Evolutionary conservation across 2,888 invertebrate species (phyloP).

Genomic region (Clivina fossor): DNA sequence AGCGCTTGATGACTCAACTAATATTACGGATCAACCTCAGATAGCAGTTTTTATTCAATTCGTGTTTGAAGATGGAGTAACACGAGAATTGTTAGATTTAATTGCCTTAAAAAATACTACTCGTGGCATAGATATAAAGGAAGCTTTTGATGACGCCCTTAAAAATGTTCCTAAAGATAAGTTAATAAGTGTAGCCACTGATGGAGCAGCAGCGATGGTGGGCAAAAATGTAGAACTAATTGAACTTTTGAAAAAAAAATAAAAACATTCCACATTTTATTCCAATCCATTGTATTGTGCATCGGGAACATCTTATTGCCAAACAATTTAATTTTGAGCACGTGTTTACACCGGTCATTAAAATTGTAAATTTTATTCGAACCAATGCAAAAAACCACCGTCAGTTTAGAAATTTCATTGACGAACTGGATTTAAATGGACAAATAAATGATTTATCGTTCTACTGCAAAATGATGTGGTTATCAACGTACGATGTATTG

Average conservation of each 20-base stretch:
- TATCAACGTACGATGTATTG: conserved; percentile 15
- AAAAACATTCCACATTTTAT: conserved; percentile 10
- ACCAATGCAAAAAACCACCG: conserved; percentile 16
- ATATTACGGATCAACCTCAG: conserved; percentile 14
- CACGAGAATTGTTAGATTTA: conserved; percentile 17
- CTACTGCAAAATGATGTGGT: conserved; percentile 13
- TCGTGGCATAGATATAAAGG: conserved; percentile 16
- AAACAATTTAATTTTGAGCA: conserved; percentile 16
- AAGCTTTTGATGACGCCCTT: conserved; percentile 1
- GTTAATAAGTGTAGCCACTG: conserved; percentile 1
- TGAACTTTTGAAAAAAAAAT: conserved; percentile 19
- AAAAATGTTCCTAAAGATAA: conserved; percentile 2
- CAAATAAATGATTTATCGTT: conserved; percentile 15
- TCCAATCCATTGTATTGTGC: conserved; percentile 16
- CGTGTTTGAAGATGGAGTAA: conserved; percentile 13
- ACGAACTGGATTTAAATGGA: conserved; percentile 7
- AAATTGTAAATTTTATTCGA: conserved; percentile 14
- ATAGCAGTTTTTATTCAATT: conserved; percentile 13
- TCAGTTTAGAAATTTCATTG: conserved; percentile 16
- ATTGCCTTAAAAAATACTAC: conserved; percentile 18
- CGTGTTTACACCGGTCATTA: conserved; percentile 19
- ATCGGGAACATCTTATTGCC: conserved; percentile 13
- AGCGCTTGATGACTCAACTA: conserved; percentile 16
- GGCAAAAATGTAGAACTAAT: conserved; percentile 8
- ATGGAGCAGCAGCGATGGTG: conserved; percentile 3